A percentile compares a stretch with the other conserved stretches of the same genome.
Conservation (phyloP, 1,140 invertebrate species). For the Lycorma delicatula region DNA sequence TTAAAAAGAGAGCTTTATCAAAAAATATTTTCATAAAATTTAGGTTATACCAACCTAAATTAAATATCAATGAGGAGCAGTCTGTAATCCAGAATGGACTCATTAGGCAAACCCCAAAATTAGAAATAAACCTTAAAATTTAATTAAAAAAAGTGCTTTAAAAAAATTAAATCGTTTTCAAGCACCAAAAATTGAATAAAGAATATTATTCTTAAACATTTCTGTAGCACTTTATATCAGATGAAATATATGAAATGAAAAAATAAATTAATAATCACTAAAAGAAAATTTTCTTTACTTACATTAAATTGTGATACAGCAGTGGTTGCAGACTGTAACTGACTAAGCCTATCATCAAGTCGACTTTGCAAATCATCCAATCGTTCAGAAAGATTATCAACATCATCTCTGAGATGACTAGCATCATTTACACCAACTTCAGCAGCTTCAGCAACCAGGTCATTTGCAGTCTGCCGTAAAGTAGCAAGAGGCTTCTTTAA, state of each 20-base stretch:
- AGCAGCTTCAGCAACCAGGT: constrained; percentile 59
- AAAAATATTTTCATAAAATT: background rate
- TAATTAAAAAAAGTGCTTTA: no score
- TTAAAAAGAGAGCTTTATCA: background rate
- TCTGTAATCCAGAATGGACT: no score
- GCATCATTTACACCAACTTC: constrained; percentile 43
- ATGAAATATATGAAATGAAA: no score
- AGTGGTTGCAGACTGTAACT: constrained; percentile 77
- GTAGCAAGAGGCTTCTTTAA: constrained; percentile 69
- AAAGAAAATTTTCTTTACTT: constrained; percentile 17
- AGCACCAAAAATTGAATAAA: background rate
- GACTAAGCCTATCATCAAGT: constrained; percentile 66
- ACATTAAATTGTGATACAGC: constrained; percentile 75
- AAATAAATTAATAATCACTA: no score
- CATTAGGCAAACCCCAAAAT: no score
- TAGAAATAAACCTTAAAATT: no score
- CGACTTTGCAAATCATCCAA: constrained; percentile 67
- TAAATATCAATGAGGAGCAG: no score
- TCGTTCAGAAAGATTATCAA: constrained; percentile 65
- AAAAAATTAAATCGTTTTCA: background rate
- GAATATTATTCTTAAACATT: no score
- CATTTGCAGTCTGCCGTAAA: constrained; percentile 57
- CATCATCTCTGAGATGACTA: constrained; percentile 58
- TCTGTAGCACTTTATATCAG: no score
- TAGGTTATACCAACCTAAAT: background rate